Base-by-base conservation (phyloP, 1,140 invertebrate species). In the Episyrphus balteatus region DNA sequence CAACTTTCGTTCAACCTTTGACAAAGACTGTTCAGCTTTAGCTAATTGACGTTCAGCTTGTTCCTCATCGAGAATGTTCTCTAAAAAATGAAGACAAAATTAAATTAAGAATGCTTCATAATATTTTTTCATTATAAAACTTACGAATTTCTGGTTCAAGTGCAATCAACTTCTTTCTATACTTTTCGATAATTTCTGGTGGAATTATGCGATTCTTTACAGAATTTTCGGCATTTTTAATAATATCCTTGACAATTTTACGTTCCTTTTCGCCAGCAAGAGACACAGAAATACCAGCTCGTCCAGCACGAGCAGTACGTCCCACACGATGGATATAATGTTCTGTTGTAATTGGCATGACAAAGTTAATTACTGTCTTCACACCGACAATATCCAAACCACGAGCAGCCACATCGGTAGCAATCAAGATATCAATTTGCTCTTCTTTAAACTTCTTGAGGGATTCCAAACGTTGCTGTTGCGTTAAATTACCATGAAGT, bases 331-430 rank as follows among this genome's bases (percentile, higher is more conserved):
- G 95, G 64, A 98, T 92, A 59, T 98, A 98, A 70, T 96, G 92
- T 62, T 97, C 88, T 10, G 96, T 69, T 0, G 89, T 91, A 15
- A 84, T 82, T 3, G 95, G 95, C 84, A 98, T 85, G 0, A 90
- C 83, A 68, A 94, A 97, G 71, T 98, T 98, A 36, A 99, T 89
- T 5, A 97, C 93, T 33, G 92, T 98, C 73, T 93, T 88, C 1
- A 99, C 92, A 8, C 90, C 92, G 40, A 86, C 81, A 56, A 99
- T 98, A 70, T 99, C 95, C 21, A 99, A 75, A 70, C 95, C 95
- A 70, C 95, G 75, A 21, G 95, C 92, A 8, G 94, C 94, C 18
- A 99, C 85, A 75, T 99, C 95, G 5, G 95, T 99, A 0, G 92
- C 92, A 42, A 98, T 79, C 14, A 99, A 71, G 6, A 98, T 80